Percentiles rank a stretch among this genome's conserved stretches.
Evolutionary conservation across 1,140 invertebrate genomes (phyloP).

Genomic region (Trichonephila clavipes): DNA sequence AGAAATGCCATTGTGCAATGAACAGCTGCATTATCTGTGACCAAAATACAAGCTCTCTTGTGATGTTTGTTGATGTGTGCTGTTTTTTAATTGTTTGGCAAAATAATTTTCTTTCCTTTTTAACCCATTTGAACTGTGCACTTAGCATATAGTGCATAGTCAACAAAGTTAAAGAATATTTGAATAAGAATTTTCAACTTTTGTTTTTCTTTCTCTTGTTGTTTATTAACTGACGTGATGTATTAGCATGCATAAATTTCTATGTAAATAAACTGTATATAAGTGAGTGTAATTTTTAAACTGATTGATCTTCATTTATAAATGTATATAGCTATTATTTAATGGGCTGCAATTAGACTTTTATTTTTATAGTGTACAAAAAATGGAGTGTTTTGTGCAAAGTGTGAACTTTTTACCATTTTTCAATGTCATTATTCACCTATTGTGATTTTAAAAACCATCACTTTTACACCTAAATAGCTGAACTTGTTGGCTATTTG

Average conservation of each 20-base stretch:
- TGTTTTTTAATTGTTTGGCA: conserved; percentile 48
- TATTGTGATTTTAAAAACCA: conserved; percentile 70
- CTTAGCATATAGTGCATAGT: conserved; percentile 21
- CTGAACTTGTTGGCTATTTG: conserved; percentile 51
- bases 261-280: conserved; percentile 72
- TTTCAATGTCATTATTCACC: conserved; percentile 72
- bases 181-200: conserved; percentile 17
- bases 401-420: conserved; percentile 74
- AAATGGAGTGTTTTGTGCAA: conserved; percentile 52
- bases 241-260: conserved; percentile 66
- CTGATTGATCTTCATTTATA: conserved; percentile 64
- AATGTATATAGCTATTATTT: conserved; percentile 74
- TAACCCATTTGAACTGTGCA: conserved; percentile 39
- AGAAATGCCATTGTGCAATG: conserved; percentile 19
- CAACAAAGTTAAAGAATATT: not conserved
- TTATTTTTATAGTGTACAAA: conserved; percentile 77
- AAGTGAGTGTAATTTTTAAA: conserved; percentile 70
- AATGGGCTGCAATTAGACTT: conserved; percentile 69
- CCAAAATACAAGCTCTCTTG: conserved; percentile 73
- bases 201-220: conserved; percentile 62
- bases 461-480: conserved; percentile 67
- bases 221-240: conserved; percentile 64
- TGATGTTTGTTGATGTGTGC: conserved; percentile 69
- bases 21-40: conserved; percentile 59
- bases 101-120: conserved; percentile 21